A percentile compares a stretch with the other conserved stretches of the same genome.
Conservation (phyloP, 2,113 vertebrate genomes). For the Dicrurus megarhynchus region DNA sequence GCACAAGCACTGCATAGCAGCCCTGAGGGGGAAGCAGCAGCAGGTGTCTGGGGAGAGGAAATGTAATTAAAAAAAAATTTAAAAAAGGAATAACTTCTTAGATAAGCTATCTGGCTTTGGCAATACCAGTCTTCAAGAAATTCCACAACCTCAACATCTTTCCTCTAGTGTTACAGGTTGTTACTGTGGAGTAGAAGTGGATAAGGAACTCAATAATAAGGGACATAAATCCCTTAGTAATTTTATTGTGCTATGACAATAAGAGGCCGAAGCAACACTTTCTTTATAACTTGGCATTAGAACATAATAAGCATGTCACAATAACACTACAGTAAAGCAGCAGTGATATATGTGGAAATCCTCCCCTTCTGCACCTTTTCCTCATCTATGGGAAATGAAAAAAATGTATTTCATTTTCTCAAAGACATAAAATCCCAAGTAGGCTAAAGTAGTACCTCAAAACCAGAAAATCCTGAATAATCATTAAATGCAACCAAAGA, state of each 20-base stretch:
- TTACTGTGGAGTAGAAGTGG: background rate
- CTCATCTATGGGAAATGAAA: background rate
- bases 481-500: background rate
- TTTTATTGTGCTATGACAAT: background rate
- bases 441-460: background rate
- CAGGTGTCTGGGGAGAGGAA: background rate
- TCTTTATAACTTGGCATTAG: background rate
- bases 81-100: background rate
- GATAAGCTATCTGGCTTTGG: background rate
- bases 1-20: background rate
- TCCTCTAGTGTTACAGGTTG: background rate
- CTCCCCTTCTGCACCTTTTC: background rate
- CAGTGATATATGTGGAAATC: background rate
- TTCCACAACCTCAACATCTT: background rate
- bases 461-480: constrained; percentile 35
- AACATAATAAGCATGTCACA: background rate
- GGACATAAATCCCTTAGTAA: background rate
- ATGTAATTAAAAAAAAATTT: no score
- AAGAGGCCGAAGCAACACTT: background rate
- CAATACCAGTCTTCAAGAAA: background rate
- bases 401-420: background rate
- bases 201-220: background rate
- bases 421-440: background rate
- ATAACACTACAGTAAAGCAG: background rate
- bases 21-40: background rate